phyloP scores from a whole-genome alignment of 2,888 invertebrate genomes.

The Pedicia rivosa region DNA sequence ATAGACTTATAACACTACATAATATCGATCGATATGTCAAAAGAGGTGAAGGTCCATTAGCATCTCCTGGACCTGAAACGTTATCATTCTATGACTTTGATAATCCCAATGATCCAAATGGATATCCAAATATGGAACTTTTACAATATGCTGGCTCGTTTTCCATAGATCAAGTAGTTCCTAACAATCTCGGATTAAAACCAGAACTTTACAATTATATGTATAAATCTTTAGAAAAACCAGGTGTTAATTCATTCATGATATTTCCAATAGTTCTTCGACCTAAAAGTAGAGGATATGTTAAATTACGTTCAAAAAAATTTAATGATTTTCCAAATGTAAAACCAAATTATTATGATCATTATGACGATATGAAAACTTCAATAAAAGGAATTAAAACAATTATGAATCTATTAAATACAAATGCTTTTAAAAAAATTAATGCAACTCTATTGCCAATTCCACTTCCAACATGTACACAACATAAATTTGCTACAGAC shows the following conservation, averaged over 20 bases:
- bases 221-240: conserved; percentile 26
- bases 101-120: conserved; percentile 31
- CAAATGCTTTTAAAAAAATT: conserved; percentile 35
- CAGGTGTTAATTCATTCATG: conserved; percentile 33
- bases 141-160: conserved; percentile 41
- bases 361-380: conserved; percentile 44
- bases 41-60: conserved; percentile 24
- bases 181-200: conserved; percentile 33
- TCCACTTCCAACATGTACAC: conserved; percentile 42
- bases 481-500: conserved; percentile 34
- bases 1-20: neutral
- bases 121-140: conserved; percentile 56
- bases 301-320: conserved; percentile 45
- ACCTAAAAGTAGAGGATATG: conserved; percentile 49
- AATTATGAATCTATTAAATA: conserved; percentile 33
- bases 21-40: neutral
- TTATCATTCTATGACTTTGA: conserved; percentile 46
- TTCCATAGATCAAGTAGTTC: conserved; percentile 24
- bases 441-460: conserved; percentile 36
- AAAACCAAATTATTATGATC: conserved; percentile 49
- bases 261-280: conserved; percentile 46
- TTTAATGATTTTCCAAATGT: conserved; percentile 48
- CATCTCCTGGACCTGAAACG: conserved; percentile 42
- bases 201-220: conserved; percentile 30
- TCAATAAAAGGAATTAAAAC: conserved; percentile 41